Conservation (phyloP, 2,888 invertebrate species). For the Protophormia terraenovae region DNA sequence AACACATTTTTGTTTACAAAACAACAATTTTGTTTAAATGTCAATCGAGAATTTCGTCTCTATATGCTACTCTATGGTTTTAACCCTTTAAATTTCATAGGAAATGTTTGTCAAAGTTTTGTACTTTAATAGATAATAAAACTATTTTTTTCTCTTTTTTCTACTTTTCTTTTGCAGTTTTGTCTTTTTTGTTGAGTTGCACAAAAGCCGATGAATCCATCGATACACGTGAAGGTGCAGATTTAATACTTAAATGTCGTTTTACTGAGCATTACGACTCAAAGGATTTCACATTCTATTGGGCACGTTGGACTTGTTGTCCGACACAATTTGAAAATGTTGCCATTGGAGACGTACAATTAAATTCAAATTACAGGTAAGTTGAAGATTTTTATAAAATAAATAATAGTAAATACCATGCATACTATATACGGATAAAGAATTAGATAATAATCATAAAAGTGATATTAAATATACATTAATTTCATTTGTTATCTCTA, state of each 20-base stretch:
- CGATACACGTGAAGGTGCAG: constrained; percentile 93
- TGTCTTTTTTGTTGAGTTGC: constrained; percentile 1
- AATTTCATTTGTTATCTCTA: too few relatives aligned
- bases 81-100: neutral
- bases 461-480: too few relatives aligned
- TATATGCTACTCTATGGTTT: too few relatives aligned
- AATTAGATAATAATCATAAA: too few relatives aligned
- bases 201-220: constrained; percentile 80
- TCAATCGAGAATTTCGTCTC: too few relatives aligned
- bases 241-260: constrained; percentile 92
- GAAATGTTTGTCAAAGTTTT: constrained; percentile 48
- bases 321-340: constrained; percentile 93
- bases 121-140: neutral
- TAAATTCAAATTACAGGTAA: constrained; percentile 93
- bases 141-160: constrained; percentile 5
- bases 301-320: constrained; percentile 89
- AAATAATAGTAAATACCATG: too few relatives aligned
- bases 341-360: constrained; percentile 90
- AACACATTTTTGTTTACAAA: too few relatives aligned
- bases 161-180: constrained; percentile 63
- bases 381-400: constrained; percentile 72
- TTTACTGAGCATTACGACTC: constrained; percentile 87
- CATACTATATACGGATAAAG: too few relatives aligned
- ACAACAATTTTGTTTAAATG: too few relatives aligned
- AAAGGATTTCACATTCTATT: constrained; percentile 91